Percentiles rank a stretch among this genome's conserved stretches.
Conservation (phyloP, 1,140 invertebrate species). For the Maniola jurtina region DNA sequence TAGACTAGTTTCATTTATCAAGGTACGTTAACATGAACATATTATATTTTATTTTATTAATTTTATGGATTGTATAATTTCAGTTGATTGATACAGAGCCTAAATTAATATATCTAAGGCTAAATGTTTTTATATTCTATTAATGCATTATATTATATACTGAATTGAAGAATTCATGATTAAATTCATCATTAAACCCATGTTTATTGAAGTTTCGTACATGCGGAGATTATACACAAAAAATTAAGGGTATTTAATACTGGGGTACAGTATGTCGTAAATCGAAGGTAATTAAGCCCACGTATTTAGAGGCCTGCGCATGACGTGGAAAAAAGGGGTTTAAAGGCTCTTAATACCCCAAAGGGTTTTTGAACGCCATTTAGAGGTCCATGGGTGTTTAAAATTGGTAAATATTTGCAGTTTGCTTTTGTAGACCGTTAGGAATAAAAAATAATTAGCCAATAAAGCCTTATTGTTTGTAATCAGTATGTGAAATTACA, state of each 20-base stretch:
- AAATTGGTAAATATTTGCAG: constrained; percentile 7
- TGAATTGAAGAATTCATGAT: too few relatives aligned
- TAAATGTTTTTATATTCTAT: too few relatives aligned
- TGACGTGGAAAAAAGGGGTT: constrained; percentile 54
- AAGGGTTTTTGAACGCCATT: constrained; percentile 29
- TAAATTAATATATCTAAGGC: too few relatives aligned
- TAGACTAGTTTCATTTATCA: too few relatives aligned
- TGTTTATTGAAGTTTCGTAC: neutral
- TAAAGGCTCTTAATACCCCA: constrained; percentile 55
- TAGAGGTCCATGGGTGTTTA: constrained; percentile 13
- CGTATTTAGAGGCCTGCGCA: constrained; percentile 41
- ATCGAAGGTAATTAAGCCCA: constrained; percentile 64
- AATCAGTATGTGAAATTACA: too few relatives aligned
- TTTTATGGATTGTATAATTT: too few relatives aligned
- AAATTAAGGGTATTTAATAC: constrained; percentile 54
- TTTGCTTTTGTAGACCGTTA: neutral
- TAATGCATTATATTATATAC: too few relatives aligned
- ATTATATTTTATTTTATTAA: too few relatives aligned
- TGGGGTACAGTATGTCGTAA: constrained; percentile 44
- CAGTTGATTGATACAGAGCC: too few relatives aligned
- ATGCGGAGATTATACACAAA: neutral
- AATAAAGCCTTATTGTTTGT: neutral
- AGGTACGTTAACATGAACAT: too few relatives aligned
- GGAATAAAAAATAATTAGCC: neutral
- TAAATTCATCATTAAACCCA: neutral